A percentile compares a stretch with the other conserved stretches of the same genome.
phyloP scores from a whole-genome alignment of 2,888 invertebrate genomes.

The Thereva unica region DNA sequence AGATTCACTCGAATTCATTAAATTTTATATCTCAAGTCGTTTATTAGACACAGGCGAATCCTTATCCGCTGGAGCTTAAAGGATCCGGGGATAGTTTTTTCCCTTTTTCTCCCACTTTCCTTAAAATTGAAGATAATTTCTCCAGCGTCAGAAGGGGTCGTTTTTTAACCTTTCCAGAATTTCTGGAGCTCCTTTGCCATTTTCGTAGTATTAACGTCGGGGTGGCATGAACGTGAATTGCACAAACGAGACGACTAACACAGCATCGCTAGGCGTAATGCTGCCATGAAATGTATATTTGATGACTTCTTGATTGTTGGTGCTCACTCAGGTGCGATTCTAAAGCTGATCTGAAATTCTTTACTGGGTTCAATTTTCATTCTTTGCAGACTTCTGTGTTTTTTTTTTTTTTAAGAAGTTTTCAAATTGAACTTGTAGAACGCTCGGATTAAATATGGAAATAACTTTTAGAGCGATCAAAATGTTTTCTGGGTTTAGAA shows the following conservation, averaged over 20 bases:
- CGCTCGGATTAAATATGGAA: too few relatives aligned
- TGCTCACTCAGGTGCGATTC: slow-evolving; percentile 27
- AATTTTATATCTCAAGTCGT: slow-evolving; percentile 23
- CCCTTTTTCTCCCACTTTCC: slow-evolving; percentile 11
- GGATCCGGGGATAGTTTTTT: slow-evolving; percentile 22
- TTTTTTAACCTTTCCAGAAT: background rate
- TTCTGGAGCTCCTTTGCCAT: slow-evolving; percentile 5
- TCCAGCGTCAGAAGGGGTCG: slow-evolving; percentile 18
- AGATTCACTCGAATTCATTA: slow-evolving; percentile 30
- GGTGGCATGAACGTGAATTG: slow-evolving; percentile 22
- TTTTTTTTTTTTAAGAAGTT: too few relatives aligned
- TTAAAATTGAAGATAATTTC: slow-evolving; percentile 28
- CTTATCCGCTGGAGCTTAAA: slow-evolving; percentile 24
- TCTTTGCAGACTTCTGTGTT: too few relatives aligned
- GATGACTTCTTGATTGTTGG: slow-evolving; percentile 33
- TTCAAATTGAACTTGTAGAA: too few relatives aligned
- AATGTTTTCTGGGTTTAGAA: too few relatives aligned
- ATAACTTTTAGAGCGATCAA: too few relatives aligned
- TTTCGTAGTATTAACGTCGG: background rate
- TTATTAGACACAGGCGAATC: slow-evolving; percentile 29
- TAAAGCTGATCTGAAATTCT: slow-evolving; percentile 26
- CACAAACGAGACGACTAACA: slow-evolving; percentile 17
- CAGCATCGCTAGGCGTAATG: slow-evolving; percentile 4
- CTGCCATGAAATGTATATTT: slow-evolving; percentile 32
- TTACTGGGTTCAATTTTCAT: background rate